Evolutionary conservation across 2,113 vertebrate species (phyloP).

Genomic region (Taurulus bubalis): DNA sequence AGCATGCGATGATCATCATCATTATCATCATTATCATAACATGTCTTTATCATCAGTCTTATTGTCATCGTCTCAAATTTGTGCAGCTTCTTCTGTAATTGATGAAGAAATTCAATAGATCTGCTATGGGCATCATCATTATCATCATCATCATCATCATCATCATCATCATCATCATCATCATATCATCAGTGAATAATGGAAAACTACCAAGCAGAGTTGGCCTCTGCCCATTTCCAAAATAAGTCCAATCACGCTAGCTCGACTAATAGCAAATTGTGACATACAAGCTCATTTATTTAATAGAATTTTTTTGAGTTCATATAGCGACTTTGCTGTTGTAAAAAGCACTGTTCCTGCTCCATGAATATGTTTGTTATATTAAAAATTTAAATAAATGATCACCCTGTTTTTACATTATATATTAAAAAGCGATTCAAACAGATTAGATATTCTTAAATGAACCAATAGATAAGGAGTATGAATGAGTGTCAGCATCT

Average conservation of each 20-base stretch:
- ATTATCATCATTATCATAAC: slow-evolving; percentile 21
- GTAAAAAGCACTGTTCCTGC: background rate
- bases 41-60: slow-evolving; percentile 14
- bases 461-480: background rate
- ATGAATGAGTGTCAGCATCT: no score
- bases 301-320: background rate
- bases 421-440: background rate
- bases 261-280: background rate
- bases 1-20: slow-evolving; percentile 9
- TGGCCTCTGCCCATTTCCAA: background rate
- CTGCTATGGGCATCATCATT: slow-evolving; percentile 36
- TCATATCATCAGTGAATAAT: slow-evolving; percentile 32
- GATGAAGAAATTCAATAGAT: slow-evolving; percentile 36
- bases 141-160: slow-evolving; percentile 25
- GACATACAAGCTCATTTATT: background rate
- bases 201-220: slow-evolving; percentile 22
- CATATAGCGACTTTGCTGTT: background rate
- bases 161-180: slow-evolving; percentile 41
- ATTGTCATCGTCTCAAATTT: slow-evolving; percentile 21
- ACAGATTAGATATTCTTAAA: no score
- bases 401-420: background rate
- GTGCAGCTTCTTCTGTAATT: slow-evolving; percentile 13
- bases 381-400: background rate
- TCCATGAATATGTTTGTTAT: background rate
- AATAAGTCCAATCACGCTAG: background rate